Conservation (phyloP, 37 sponge, comb jelly and placozoan genomes). For the Eunapius fragilis region DNA sequence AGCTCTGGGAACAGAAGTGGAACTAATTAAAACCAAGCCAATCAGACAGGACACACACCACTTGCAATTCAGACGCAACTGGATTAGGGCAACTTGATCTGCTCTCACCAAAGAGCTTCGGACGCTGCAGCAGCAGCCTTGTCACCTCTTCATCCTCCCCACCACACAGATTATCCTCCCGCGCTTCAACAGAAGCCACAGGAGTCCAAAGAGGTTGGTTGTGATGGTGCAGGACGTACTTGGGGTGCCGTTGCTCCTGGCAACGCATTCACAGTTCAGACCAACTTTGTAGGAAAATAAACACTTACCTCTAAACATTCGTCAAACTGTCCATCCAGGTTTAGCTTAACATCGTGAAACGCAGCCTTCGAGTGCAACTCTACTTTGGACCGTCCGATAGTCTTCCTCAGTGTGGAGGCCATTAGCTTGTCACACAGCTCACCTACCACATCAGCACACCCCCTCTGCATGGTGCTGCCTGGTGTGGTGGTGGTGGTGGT, state of each 20-base stretch:
- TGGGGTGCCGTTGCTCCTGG: neutral
- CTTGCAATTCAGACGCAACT: neutral
- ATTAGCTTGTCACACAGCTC: neutral
- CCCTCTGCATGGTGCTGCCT: neutral
- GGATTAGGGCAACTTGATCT: neutral
- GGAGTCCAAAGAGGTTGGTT: neutral
- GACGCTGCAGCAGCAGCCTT: neutral
- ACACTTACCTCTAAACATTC: neutral
- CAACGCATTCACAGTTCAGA: too few relatives aligned
- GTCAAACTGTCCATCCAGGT: neutral
- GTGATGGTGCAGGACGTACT: neutral
- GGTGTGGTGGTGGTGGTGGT: neutral
- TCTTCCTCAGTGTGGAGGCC: neutral
- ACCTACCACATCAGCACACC: neutral
- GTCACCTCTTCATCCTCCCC: neutral
- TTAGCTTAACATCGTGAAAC: slow-evolving; percentile 1
- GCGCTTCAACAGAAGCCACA: neutral
- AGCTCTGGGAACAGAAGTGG: neutral
- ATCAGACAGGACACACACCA: neutral
- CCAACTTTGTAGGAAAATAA: neutral
- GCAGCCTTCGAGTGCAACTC: neutral
- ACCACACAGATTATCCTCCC: neutral
- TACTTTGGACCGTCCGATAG: neutral
- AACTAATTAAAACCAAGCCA: neutral
- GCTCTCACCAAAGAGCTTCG: neutral